Base-by-base conservation (phyloP, 2,888 invertebrate species). In the Glyphotaelius pellucidus region DNA sequence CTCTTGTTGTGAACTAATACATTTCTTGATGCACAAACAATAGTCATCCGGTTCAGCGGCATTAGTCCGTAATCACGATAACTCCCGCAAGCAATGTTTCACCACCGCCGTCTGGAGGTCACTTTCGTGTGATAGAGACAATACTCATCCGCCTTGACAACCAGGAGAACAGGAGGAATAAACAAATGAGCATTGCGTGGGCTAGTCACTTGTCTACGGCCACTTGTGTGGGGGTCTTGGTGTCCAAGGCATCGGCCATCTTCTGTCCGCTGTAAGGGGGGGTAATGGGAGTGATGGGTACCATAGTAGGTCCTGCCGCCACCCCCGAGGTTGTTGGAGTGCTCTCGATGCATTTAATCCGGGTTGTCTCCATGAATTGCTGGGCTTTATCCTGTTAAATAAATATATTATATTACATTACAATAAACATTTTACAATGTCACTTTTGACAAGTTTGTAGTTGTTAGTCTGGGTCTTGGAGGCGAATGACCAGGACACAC, bases 181-280 rank as follows among this genome's bases (percentile, higher is more conserved):
- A 38, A 67, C 91, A 90, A 32, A 92, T 32, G 30, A 91, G 35
- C 84, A 91, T 31, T 25, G 85, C 80, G 14, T 88, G 92, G 25
- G 87, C 89, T 90, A 93, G 92, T 93, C 92, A 93, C 87, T 91
- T 81, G 67, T 91, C 90, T 32, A 87, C 79, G 19, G 88, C 38
- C 30, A 52, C 89, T 80, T 88, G 84, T 32, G 84, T 79, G 79
- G 89, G 87, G 11, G 92, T 89, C 35, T 85, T 87, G n/a, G 87
- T 88, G 31, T 88, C 90, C 83, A 83, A 31, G 11, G 47, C 38
- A 25, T 90, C 90, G 9, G 79, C 11, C 52, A 31, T 85, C 47
- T 93, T 93, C n/a, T 93, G 92, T 35, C 87, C 90, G 38, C 93
- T 93, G 80, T 89, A 90, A 2, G 93, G 93, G 1, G 93, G 93